Base-by-base conservation (phyloP, 2,888 invertebrate genomes). In the Teinopalpus imperialis region DNA sequence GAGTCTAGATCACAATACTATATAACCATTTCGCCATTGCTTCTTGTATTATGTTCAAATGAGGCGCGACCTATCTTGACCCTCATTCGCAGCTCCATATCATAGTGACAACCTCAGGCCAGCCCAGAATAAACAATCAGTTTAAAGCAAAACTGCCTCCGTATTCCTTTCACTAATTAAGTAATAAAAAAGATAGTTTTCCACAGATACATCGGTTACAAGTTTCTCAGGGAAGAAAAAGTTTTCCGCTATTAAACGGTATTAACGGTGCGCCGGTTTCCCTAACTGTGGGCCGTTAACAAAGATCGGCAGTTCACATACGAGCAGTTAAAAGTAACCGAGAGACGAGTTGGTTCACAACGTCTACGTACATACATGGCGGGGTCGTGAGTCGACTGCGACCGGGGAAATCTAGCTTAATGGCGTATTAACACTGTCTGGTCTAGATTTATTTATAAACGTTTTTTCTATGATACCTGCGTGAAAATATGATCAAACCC, bases 221-320 rank as follows among this genome's bases (percentile, higher is more conserved):
- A 24, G 30, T 26, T 44, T 37, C 31, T 26, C 44, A n/a, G n/a
- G 7, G 23, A 24, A 10, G 31, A 44, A 44, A 44, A 43, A 44
- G 9, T 31, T 44, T 37, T 37, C 44, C 44, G 31, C 37, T 20
- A 31, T 31, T 20, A 26, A 44, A 2, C 3, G n/a, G n/a, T n/a
- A n/a, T n/a, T n/a, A n/a, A n/a, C n/a, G n/a, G n/a, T n/a, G n/a
- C n/a, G 27, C 29, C 24, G 16, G 37, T 44, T 13, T 20, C 23
- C 9, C 36, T 44, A 44, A 37, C 37, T 20, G 44, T 36, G 3
- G 10, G 21, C 10, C 3, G 43, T 37, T 44, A 44, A 44, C 44
- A 44, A 44, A 44, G 44, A 37, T 26, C 6, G 12, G n/a, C 20
- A 16, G 37, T 37, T 44, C 44, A 18, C 44, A 37, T 44, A 20